Conservation (phyloP, 2,888 invertebrate genomes). For the Drosophila atroscutellata region DNA sequence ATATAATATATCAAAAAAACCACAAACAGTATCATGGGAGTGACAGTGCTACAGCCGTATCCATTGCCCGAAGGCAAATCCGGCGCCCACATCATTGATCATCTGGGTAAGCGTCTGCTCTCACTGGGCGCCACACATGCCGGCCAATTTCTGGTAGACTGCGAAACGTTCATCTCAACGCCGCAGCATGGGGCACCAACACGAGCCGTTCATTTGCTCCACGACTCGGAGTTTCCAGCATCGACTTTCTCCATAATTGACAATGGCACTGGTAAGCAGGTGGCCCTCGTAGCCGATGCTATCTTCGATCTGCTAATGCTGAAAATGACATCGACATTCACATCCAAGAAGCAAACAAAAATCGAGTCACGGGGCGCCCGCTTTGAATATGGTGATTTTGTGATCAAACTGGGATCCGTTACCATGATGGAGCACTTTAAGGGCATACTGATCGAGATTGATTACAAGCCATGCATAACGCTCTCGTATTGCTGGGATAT, state of each 20-base stretch:
- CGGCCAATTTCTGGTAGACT: conserved; percentile 97
- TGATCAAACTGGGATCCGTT: conserved; percentile 96
- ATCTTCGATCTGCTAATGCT: conserved; percentile 96
- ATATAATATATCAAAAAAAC: not conserved
- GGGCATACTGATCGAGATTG: conserved; percentile 96
- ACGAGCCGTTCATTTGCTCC: conserved; percentile 95
- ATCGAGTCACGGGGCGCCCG: conserved; percentile 95
- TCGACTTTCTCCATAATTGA: conserved; percentile 97
- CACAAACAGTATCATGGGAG: conserved; percentile 71
- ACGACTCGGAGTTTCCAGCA: conserved; percentile 97
- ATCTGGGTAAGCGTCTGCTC: conserved; percentile 92
- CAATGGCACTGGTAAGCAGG: conserved; percentile 91
- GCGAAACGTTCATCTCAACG: conserved; percentile 95
- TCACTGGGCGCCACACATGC: conserved; percentile 93
- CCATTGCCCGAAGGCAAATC: conserved; percentile 95
- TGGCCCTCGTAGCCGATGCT: conserved; percentile 95
- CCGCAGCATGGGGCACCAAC: conserved; percentile 88
- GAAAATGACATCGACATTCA: conserved; percentile 94
- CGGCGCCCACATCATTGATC: conserved; percentile 95
- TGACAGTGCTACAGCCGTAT: conserved; percentile 90
- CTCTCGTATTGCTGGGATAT: conserved; percentile 96
- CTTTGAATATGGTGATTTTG: conserved; percentile 95
- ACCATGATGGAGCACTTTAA: conserved; percentile 97
- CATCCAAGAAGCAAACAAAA: conserved; percentile 94
- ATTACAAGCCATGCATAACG: conserved; percentile 95